These are phyloP conservation scores for Lipotes vexillifer DNA, from an alignment of 2,113 vertebrate species.

Conservation along the genomic window DNA sequence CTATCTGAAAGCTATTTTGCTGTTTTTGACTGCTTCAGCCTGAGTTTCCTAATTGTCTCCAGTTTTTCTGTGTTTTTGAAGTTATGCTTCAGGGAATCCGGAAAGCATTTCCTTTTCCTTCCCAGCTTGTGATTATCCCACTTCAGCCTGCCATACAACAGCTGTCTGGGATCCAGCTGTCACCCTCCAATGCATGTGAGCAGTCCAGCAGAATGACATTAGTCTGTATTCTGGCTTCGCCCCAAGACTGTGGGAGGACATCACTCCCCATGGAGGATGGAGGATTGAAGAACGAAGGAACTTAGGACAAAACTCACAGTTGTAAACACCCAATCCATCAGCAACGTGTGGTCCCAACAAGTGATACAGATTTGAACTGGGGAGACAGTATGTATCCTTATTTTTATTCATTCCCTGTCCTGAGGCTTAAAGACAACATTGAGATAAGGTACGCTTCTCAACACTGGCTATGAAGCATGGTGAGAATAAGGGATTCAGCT, in stretches of 20 bases:
- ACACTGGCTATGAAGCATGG: neutral
- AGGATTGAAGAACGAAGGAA: neutral
- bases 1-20: neutral
- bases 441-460: neutral
- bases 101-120: constrained; percentile 49
- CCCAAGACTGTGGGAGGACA: neutral
- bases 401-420: neutral
- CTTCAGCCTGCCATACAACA: neutral
- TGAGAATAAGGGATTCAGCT: neutral
- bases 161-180: constrained; percentile 46
- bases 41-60: constrained; percentile 28
- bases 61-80: constrained; percentile 17
- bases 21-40: constrained; percentile 1
- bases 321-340: neutral
- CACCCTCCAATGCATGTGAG: neutral
- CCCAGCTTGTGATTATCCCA: neutral
- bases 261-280: neutral
- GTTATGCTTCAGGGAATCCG: constrained; percentile 38
- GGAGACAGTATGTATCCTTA: neutral
- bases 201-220: neutral
- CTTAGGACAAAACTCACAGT: neutral
- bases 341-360: neutral
- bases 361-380: neutral
- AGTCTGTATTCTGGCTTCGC: neutral
- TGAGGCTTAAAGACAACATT: neutral